These are phyloP conservation scores for Phasia obesa DNA, from an alignment of 2,888 invertebrate genomes.

Conservation along the genomic window DNA sequence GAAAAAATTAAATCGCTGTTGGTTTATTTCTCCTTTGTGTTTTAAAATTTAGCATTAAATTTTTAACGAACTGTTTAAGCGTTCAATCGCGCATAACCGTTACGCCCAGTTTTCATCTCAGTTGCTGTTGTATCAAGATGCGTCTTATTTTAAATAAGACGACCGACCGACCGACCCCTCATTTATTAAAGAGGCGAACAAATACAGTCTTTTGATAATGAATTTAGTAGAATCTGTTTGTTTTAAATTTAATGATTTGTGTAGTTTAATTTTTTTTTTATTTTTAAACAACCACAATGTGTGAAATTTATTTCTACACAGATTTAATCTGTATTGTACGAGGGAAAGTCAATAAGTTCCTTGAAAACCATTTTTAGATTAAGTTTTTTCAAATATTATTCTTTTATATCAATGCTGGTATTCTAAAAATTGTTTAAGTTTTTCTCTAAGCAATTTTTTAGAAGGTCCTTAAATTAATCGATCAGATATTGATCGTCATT, in stretches of 20 bases:
- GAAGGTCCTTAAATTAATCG: too few species aligned
- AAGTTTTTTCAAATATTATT: too few species aligned
- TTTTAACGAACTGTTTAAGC: conserved; percentile 73
- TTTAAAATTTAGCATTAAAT: conserved; percentile 70
- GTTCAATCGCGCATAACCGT: conserved; percentile 71
- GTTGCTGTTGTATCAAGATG: not conserved
- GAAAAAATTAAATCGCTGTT: not conserved
- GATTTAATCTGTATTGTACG: conserved; percentile 24
- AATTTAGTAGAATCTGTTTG: conserved; percentile 42
- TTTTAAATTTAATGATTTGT: conserved; percentile 61
- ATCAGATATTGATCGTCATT: too few species aligned
- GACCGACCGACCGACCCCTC: too few species aligned
- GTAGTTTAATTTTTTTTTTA: conserved; percentile 37
- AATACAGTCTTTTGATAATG: not conserved
- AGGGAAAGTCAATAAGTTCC: too few species aligned
- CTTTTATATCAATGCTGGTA: too few species aligned
- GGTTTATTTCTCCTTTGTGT: not conserved
- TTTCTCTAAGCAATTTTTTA: too few species aligned
- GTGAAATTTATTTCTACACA: conserved; percentile 33
- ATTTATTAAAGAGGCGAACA: not conserved
- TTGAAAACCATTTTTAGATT: too few species aligned
- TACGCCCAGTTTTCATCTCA: conserved; percentile 61
- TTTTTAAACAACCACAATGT: conserved; percentile 7
- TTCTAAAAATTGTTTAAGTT: too few species aligned
- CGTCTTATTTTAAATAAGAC: conserved; percentile 7